These are phyloP conservation scores for Acanthurus lineatus DNA, from an alignment of 2,797 vertebrate genomes.

Conservation along the genomic window DNA sequence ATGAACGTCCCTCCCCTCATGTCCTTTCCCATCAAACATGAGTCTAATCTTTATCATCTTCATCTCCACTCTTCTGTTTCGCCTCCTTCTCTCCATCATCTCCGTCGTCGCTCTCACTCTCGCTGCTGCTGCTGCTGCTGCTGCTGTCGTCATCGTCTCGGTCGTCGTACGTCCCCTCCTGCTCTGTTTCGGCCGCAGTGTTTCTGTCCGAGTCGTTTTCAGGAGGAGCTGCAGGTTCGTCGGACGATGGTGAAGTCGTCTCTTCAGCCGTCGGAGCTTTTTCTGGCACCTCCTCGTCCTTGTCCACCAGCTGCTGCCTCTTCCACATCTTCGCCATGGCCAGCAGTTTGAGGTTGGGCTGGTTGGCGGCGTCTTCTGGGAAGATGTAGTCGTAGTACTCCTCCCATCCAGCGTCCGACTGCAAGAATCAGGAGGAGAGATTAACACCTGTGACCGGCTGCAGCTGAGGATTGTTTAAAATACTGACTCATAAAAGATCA, in stretches of 20 bases:
- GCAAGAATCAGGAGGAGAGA: slow-evolving; percentile 14
- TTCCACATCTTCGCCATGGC: slow-evolving; percentile 99
- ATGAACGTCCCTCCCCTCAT: neutral
- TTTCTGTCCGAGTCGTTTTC: slow-evolving; percentile 34
- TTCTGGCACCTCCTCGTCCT: slow-evolving; percentile 45
- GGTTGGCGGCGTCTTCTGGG: slow-evolving; percentile 97
- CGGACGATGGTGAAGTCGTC: neutral
- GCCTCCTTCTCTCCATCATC: slow-evolving; percentile 8
- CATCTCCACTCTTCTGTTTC: slow-evolving; percentile 13
- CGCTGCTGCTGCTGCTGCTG: slow-evolving; percentile 32
- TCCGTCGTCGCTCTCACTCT: slow-evolving; percentile 38
- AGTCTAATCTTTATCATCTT: slow-evolving; percentile 54
- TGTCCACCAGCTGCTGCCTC: slow-evolving; percentile 87
- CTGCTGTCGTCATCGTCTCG: slow-evolving; percentile 59
- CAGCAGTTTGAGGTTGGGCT: slow-evolving; percentile 97
- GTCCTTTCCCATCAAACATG: neutral
- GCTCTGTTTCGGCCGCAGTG: neutral
- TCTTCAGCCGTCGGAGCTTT: neutral
- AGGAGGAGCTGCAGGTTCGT: neutral
- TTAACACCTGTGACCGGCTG: neutral
- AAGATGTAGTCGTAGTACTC: slow-evolving; percentile 99
- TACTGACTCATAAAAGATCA: neutral
- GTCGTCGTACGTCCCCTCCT: slow-evolving; percentile 50
- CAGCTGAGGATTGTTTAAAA: neutral
- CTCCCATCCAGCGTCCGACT: slow-evolving; percentile 99